These are phyloP conservation scores for Byasa hedistus DNA, from an alignment of 2,888 invertebrate species.

Conservation along the genomic window DNA sequence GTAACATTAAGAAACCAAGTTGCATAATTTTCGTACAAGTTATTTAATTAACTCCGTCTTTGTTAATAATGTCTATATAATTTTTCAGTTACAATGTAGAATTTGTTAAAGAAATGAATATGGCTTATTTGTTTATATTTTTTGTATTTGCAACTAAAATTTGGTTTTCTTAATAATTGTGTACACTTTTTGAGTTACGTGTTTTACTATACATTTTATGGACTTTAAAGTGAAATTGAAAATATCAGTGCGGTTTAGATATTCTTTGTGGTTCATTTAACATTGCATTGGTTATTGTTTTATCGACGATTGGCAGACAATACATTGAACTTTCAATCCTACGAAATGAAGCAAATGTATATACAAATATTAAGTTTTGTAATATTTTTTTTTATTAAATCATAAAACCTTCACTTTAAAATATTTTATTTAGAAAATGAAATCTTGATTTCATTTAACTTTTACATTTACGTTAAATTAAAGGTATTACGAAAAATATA, in stretches of 20 bases:
- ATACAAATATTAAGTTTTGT: no score
- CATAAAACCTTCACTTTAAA: not conserved
- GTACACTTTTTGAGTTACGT: not conserved
- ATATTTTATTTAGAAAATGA: not conserved
- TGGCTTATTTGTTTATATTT: not conserved
- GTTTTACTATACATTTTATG: not conserved
- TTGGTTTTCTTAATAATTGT: not conserved
- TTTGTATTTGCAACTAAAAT: not conserved
- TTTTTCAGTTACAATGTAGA: not conserved
- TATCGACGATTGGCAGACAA: no score
- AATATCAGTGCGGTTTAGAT: no score
- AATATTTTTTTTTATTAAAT: no score
- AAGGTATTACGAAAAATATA: not conserved
- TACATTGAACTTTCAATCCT: no score
- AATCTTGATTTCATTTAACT: not conserved
- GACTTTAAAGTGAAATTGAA: no score
- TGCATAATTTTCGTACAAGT: not conserved
- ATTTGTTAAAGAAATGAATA: not conserved
- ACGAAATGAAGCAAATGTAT: no score
- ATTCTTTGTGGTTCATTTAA: no score
- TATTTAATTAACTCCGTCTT: constrained; percentile 1
- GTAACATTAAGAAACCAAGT: not conserved
- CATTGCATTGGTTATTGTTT: no score
- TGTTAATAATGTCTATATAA: not conserved
- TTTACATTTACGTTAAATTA: not conserved